Base-by-base conservation (phyloP, 2,888 invertebrate genomes). In the Drosophila nigricruria region DNA sequence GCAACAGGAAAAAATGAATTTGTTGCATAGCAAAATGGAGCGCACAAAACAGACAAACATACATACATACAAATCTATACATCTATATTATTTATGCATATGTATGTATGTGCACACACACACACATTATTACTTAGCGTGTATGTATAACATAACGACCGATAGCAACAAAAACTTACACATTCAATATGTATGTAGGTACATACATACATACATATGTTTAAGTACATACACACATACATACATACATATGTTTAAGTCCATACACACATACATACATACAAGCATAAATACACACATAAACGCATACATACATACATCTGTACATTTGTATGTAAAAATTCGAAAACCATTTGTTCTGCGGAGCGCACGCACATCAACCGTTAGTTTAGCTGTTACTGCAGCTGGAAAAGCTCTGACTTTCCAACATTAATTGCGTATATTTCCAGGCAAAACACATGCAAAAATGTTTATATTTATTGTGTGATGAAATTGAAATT, bases 141-240 rank as follows among this genome's bases (percentile, higher is more conserved):
- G 89, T 87, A 69, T 83, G 89, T 88, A 83, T 83, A 84, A 84
- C 88, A 83, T 81, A 70, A 57, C 82, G 82, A 87, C 82, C 82
- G 60, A 79, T 62, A 52, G 73, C 78, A 75, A 77, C 65, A 77
- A 62, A n/a, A 75, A 70, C 49, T 54, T 69, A 77, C 65, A 57
- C 68, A 69, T 75, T 64, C 67, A 65, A 62, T 70, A 62, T 52
- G 60, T 45, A 45, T 36, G 23, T 43, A 42, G 16, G 14, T 42
- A 20, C 16, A 56, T 42, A 27, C 6, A 34, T 36, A 18, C 23
- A 50, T 20, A 42, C 10, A 38, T n/a, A 36, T n/a, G n/a, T n/a
- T n/a, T n/a, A n/a, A n/a, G n/a, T n/a, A n/a, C n/a, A 25, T 25
- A 25, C 25, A 3, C 23, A 6, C 32, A 23, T 42, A 43, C 8